These are phyloP conservation scores for Thunnus thynnus DNA, from an alignment of 2,113 vertebrate species.

Conservation along the genomic window DNA sequence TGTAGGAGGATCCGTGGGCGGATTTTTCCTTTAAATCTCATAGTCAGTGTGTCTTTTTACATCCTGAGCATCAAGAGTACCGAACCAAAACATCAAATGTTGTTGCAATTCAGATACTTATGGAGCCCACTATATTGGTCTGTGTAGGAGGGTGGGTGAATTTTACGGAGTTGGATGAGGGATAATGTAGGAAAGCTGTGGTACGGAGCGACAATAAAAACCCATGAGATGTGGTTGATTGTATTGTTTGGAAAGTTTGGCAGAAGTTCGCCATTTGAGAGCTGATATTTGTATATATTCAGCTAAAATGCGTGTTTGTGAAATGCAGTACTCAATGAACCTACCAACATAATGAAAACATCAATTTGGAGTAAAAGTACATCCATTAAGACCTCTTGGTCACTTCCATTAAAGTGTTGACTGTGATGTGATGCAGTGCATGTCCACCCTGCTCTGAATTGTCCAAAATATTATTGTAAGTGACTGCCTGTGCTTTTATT, in stretches of 20 bases:
- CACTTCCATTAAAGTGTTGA: conserved; percentile 44
- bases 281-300: conserved; percentile 34
- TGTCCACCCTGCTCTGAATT: conserved; percentile 32
- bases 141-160: conserved; percentile 67
- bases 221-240: conserved; percentile 64
- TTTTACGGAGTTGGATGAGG: conserved; percentile 65
- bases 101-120: conserved; percentile 68
- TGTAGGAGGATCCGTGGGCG: conserved; percentile 68
- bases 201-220: conserved; percentile 63
- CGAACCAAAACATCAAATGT: conserved; percentile 72
- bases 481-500: conserved; percentile 56
- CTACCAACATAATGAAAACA: background rate
- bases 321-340: conserved; percentile 1
- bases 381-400: conserved; percentile 38
- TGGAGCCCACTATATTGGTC: conserved; percentile 32
- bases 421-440: conserved; percentile 5
- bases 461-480: conserved; percentile 56
- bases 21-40: conserved; percentile 64
- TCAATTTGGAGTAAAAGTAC: conserved; percentile 35
- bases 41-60: conserved; percentile 64
- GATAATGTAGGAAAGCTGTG: conserved; percentile 61
- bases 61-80: conserved; percentile 60
- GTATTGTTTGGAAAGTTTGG: conserved; percentile 62
- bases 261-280: conserved; percentile 34
- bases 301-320: background rate